Base-by-base conservation (phyloP, 2,797 vertebrate species). In the Crypturellus tataupa region DNA sequence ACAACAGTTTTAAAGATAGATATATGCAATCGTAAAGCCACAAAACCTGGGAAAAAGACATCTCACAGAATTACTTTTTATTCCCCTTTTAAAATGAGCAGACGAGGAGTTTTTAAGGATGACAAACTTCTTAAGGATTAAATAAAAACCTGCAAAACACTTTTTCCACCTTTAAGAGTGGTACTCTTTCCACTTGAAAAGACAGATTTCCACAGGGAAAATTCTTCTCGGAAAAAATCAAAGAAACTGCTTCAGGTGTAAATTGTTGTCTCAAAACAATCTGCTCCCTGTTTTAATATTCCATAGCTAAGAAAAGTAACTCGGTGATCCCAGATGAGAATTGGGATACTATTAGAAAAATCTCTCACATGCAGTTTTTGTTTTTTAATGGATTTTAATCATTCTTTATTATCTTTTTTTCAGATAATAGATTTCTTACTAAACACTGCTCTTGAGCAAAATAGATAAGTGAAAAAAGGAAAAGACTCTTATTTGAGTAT, bases 31-130 rank as follows among this genome's bases (percentile, higher is more conserved):
- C 79, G 37, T 67, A 76, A 93, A 80, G 89, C 76, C 72, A 96
- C 68, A 78, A 96, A 96, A 93, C 71, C 80, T 94, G 87, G 80
- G 71, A 79, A 64, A 86, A 93, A 90, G 71, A 88, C 86, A 87
- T 62, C 39, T 56, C 37, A 15, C 37, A 21, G 49, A 80, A 71
- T 68, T 70, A 13, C 27, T 80, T 86, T 76, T 60, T 79, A 79
- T 65, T 7, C 14, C 19, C 12, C 20, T 72, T 89, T 72, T 37
- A 78, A 39, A 82, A 73, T 12, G 1, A 76, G 35, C 23, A 29
- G 17, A 60, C 31, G 10, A 44, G 7, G 80, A 55, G 16, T 40
- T 88, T 80, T 82, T 59, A 81, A 20, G 59, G 35, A 58, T 16
- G n/a, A 31, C 37, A 58, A 86, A 90, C 18, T 39, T 90, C 31